These are phyloP conservation scores for Pelobates fuscus DNA, from an alignment of 2,113 vertebrate genomes.

Conservation along the genomic window DNA sequence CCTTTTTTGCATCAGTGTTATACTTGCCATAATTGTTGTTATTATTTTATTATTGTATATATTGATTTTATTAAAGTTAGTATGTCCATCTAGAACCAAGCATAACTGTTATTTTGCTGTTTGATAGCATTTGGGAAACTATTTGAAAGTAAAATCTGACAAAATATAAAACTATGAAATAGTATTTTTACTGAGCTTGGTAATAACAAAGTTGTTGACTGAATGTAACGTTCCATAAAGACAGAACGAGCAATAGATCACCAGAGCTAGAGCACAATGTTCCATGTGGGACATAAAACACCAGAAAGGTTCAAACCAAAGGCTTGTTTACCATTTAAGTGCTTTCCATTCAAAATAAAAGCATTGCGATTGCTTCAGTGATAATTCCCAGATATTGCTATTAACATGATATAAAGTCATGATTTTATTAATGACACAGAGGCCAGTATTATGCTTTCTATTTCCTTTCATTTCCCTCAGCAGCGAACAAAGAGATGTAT, in stretches of 20 bases:
- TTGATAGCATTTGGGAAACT: background rate
- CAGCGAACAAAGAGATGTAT: too few relatives aligned
- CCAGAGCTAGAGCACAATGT: slow-evolving; percentile 28
- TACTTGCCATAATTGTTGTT: background rate
- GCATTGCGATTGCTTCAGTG: slow-evolving; percentile 5
- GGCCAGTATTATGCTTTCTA: too few relatives aligned
- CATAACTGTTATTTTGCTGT: slow-evolving; percentile 10
- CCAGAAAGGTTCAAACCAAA: slow-evolving; percentile 23
- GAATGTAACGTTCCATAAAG: slow-evolving; percentile 40
- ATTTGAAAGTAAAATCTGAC: slow-evolving; percentile 23
- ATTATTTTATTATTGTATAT: slow-evolving; percentile 10
- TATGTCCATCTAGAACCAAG: background rate
- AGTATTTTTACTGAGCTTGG: slow-evolving; percentile 10
- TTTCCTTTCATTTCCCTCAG: too few relatives aligned
- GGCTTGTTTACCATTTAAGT: slow-evolving; percentile 30
- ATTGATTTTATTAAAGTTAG: slow-evolving; percentile 10
- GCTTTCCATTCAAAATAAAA: slow-evolving; percentile 27
- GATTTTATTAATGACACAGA: too few relatives aligned
- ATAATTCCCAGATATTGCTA: too few relatives aligned
- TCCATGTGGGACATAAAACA: slow-evolving; percentile 34
- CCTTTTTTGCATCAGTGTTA: background rate
- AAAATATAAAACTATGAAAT: slow-evolving; percentile 33
- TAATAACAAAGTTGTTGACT: slow-evolving; percentile 40
- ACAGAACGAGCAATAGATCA: slow-evolving; percentile 40
- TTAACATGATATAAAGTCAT: too few relatives aligned